Base-by-base conservation (phyloP, 2,113 vertebrate species). In the Blennius ocellaris region DNA sequence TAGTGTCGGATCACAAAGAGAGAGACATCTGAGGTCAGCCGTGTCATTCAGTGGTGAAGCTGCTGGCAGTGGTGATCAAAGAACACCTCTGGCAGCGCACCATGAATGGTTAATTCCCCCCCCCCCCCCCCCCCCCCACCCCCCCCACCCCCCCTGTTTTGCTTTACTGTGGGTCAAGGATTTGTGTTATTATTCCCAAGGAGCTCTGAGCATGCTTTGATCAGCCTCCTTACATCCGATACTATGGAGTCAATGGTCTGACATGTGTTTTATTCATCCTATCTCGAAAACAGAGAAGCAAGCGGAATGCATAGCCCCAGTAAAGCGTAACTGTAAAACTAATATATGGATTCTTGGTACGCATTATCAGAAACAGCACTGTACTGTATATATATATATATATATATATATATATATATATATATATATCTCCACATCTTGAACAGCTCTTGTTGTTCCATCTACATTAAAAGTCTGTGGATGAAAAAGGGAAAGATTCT, bases 61-160 rank as follows among this genome's bases (percentile, higher is more conserved):
- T 62, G 62, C 49, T 73, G 72, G 67, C 62, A 56, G 47, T 0
- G 40, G 49, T 69, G 84, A 89, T 92, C 85, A 92, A 91, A 91
- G 85, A 68, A 36, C 78, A 73, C 69, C 69, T 81, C 57, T 16
- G 63, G 21, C 39, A 0, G 73, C 0, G 41, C 61, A 30, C 50
- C 58, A 49, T 85, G 78, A 86, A 89, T 90, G 82, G 50, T 76
- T 83, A 66, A 87, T 87, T 78, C 70, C 7, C 62, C 37, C 44
- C 21, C 14, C 44, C 52, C n/a, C n/a, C n/a, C n/a, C n/a, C n/a
- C 15, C 37, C 51, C 70, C 7, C 62, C 37, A 40, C 21, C 14
- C 44, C 52, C 70, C 7, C 62, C 37, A 40, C 21, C 14, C 44
- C 52, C 15, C 37, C 51, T 73, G 16, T 41, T 68, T 74, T 67